A percentile compares a stretch with the other conserved stretches of the same genome.
phyloP scores from a whole-genome alignment of 2,797 vertebrate species.

The Gymnodraco acuticeps region DNA sequence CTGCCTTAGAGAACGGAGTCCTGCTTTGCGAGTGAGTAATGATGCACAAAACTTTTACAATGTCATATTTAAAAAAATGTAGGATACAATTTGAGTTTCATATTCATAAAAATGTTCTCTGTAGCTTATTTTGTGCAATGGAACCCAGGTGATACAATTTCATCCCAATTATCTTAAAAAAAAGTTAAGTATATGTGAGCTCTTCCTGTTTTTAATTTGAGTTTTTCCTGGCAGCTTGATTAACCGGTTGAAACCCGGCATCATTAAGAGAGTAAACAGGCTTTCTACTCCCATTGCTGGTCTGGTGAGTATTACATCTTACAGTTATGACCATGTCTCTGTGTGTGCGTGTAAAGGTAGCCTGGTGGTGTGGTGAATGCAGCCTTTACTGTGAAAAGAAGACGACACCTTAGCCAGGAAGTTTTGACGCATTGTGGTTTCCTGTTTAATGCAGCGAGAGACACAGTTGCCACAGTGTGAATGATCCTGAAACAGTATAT shows the following conservation, averaged over 20 bases:
- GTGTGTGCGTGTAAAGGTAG: background rate
- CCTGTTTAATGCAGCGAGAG: constrained; percentile 46
- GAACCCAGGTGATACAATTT: background rate
- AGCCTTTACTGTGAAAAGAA: background rate
- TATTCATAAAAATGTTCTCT: background rate
- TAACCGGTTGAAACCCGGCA: constrained; percentile 94
- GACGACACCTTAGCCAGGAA: constrained; percentile 53
- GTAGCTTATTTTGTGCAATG: background rate
- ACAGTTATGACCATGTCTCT: background rate
- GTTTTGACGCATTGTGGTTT: constrained; percentile 58
- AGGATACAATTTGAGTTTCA: background rate
- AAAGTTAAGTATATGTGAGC: background rate
- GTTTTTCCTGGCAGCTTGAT: constrained; percentile 85
- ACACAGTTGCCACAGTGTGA: constrained; percentile 16
- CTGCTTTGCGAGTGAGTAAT: constrained; percentile 93
- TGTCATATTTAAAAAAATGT: background rate
- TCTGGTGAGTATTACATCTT: constrained; percentile 87
- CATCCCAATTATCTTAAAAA: background rate
- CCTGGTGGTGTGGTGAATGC: background rate
- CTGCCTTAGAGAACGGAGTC: constrained; percentile 93
- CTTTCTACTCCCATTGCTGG: constrained; percentile 96
- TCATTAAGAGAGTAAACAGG: constrained; percentile 92
- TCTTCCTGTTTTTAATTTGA: constrained; percentile 10
- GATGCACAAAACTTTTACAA: background rate
- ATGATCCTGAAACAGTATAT: constrained; percentile 44